Evolutionary conservation across 2,113 vertebrate species (phyloP).

Genomic region (Sylvietta virens): DNA sequence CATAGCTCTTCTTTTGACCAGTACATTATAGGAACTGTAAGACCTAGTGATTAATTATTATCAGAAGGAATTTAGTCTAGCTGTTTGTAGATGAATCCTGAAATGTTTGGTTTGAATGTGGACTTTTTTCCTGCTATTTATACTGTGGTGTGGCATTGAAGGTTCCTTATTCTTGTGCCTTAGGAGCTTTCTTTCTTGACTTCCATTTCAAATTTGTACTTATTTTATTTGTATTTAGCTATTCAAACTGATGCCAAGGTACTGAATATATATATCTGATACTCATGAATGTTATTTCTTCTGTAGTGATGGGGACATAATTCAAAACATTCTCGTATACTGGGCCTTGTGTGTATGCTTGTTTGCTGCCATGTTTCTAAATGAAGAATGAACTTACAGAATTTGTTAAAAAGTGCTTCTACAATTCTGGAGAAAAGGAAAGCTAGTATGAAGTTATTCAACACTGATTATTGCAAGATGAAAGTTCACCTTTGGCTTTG

Average conservation of each 20-base stretch:
- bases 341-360: not conserved
- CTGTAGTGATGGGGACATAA: not conserved
- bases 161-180: not conserved
- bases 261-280: not conserved
- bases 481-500: not conserved
- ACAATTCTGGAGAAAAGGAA: not conserved
- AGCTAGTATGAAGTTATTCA: not conserved
- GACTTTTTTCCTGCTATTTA: not conserved
- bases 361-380: not conserved
- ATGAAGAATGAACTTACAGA: not conserved
- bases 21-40: not conserved
- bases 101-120: not conserved
- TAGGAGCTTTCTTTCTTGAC: not conserved
- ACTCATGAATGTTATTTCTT: not conserved
- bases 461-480: not conserved
- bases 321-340: not conserved
- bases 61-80: not conserved
- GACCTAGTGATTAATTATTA: not conserved
- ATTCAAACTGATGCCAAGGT: not conserved
- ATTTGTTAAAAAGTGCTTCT: not conserved
- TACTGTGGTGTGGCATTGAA: not conserved
- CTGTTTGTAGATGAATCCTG: not conserved
- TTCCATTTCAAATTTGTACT: not conserved
- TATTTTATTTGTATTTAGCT: not conserved
- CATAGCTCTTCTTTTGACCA: not conserved